These are phyloP conservation scores for Ivindomyrus marchei DNA, from an alignment of 2,113 vertebrate genomes.

Conservation along the genomic window DNA sequence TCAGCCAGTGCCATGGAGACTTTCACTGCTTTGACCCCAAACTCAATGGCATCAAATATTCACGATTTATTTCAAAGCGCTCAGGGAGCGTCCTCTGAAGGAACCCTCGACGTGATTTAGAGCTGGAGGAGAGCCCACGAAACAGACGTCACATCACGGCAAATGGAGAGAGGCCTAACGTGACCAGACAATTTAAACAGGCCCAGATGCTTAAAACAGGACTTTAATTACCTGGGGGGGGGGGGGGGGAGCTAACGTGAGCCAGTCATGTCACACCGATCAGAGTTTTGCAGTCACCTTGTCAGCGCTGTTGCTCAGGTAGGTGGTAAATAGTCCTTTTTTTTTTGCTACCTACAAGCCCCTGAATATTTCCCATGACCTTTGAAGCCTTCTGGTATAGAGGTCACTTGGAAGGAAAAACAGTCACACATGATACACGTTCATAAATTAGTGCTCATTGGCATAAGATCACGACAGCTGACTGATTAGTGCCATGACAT, in stretches of 20 bases:
- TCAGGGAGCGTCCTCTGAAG: slow-evolving; percentile 33
- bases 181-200: slow-evolving; percentile 47
- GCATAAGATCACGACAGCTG: not conserved
- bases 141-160: slow-evolving; percentile 42
- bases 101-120: slow-evolving; percentile 33
- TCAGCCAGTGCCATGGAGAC: not conserved
- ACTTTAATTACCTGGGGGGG: slow-evolving; percentile 61
- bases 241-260: slow-evolving; percentile 45
- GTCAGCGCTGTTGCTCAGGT: slow-evolving; percentile 9
- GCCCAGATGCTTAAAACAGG: slow-evolving; percentile 47
- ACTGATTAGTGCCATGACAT: not conserved
- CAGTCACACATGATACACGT: not conserved
- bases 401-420: not conserved
- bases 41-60: not conserved
- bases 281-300: slow-evolving; percentile 34
- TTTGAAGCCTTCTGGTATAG: slow-evolving; percentile 21
- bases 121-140: slow-evolving; percentile 39
- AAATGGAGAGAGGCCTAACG: slow-evolving; percentile 36
- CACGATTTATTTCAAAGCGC: not conserved
- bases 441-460: not conserved
- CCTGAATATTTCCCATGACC: slow-evolving; percentile 32
- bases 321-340: slow-evolving; percentile 31
- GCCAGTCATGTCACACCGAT: slow-evolving; percentile 48
- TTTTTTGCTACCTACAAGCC: slow-evolving; percentile 23
- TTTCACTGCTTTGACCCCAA: not conserved